Evolutionary conservation across 2,888 invertebrate genomes (phyloP), one percentile per base, ranked within the genome.

Genomic region (Schizaphis graminum): DNA sequence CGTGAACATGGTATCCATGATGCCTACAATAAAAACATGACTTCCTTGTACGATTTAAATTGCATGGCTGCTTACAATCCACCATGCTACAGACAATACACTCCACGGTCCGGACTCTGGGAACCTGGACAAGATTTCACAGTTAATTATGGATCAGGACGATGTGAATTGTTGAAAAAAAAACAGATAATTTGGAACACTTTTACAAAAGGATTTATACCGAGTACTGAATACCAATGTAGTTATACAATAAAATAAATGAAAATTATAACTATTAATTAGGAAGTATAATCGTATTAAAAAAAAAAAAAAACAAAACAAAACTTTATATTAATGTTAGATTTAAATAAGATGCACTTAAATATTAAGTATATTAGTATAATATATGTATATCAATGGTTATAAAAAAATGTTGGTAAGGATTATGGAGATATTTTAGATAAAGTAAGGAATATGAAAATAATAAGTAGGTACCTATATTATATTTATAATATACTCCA

Each of bases 41-140:
- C 49, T n/a, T 67, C 93, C 21, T 7, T 93, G 16, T 93, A 93
- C n/a, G 93, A 93, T 89, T n/a, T 93, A 41, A 93, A 93, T 41
- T 93, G 93, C 41, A 53, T 67, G 67, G 44, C 7, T 5, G 77
- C 89, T 11, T 44, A 41, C 41, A 41, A 44, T n/a, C n/a, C 41
- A 49, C 61, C 53, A 28, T 13, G 10, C 13, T 21, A 26, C 13
- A 89, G 93, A 84, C 49, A 26, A 67, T 93, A 53, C 53, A 89
- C 89, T 0, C 1, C 41, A 4, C 10, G 24, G 7, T 11, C 53
- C 24, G 41, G n/a, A 49, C 8, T 11, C 2, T 93, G 87, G 87
- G 28, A 41, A 77, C 93, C 93, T 0, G 89, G 89, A 56, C 77
- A 84, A n/a, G 24, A 77, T 56, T 93, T 93, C 10, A 89, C 77